Conservation (phyloP, 1,140 invertebrate genomes). For the Caerostris darwini region DNA sequence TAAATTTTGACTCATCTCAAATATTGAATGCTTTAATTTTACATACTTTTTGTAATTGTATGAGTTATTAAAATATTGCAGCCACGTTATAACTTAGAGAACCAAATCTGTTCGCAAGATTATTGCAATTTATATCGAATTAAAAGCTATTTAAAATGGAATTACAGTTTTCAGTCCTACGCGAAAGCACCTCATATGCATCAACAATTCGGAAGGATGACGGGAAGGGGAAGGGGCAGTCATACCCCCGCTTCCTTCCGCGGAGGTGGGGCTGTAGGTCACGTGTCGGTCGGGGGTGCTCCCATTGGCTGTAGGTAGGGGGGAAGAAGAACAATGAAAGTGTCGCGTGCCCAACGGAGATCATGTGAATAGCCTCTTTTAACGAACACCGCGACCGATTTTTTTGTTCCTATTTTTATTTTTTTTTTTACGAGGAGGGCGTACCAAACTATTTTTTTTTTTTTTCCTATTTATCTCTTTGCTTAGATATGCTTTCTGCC, state of each 20-base stretch:
- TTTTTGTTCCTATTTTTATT: background rate
- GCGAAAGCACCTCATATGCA: background rate
- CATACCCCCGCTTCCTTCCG: background rate
- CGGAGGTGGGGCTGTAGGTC: background rate
- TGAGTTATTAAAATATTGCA: too few relatives aligned
- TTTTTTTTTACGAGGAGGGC: background rate
- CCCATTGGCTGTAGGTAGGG: slow-evolving; percentile 6
- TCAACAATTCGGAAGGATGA: background rate
- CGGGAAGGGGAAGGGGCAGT: background rate
- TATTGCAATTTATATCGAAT: too few relatives aligned
- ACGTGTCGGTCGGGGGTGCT: background rate
- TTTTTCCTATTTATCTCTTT: background rate
- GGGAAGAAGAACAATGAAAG: slow-evolving; percentile 20
- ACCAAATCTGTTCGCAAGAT: too few relatives aligned
- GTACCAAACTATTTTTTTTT: background rate
- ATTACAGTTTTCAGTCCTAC: too few relatives aligned
- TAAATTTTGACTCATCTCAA: too few relatives aligned
- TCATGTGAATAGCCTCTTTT: slow-evolving; percentile 30
- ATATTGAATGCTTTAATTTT: too few relatives aligned
- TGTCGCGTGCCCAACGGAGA: slow-evolving; percentile 31
- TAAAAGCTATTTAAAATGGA: too few relatives aligned
- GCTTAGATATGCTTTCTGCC: background rate
- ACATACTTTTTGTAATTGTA: too few relatives aligned
- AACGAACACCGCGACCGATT: slow-evolving; percentile 19
- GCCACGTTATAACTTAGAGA: too few relatives aligned